phyloP scores from a whole-genome alignment of 2,888 invertebrate species.

The Plusia festucae region DNA sequence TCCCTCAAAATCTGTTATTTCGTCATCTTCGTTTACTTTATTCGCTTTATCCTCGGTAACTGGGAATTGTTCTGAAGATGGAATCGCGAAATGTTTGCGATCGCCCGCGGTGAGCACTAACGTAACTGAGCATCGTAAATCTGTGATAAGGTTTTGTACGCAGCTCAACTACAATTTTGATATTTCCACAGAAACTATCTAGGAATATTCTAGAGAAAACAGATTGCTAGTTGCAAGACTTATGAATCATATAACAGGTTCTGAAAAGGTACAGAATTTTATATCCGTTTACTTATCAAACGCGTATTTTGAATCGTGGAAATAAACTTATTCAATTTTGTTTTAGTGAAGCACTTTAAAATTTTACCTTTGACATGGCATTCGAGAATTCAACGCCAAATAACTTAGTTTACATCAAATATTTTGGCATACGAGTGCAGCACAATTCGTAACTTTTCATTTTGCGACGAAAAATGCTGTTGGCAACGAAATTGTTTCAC shows the following conservation, averaged over 20 bases:
- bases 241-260: not conserved
- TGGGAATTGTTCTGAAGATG: slow-evolving; percentile 39
- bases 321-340: slow-evolving; percentile 15
- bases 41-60: slow-evolving; percentile 43
- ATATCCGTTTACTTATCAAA: not conserved
- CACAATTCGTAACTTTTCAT: slow-evolving; percentile 33
- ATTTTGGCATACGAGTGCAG: slow-evolving; percentile 18
- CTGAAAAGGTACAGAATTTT: not conserved
- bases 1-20: slow-evolving; percentile 37
- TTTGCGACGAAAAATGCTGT: slow-evolving; percentile 12
- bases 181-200: slow-evolving; percentile 13
- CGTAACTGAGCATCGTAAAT: slow-evolving; percentile 53
- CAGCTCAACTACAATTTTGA: slow-evolving; percentile 28
- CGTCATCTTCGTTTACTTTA: slow-evolving; percentile 42
- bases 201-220: slow-evolving; percentile 3
- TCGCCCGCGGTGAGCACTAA: slow-evolving; percentile 30
- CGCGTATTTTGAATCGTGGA: not conserved
- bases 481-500: slow-evolving; percentile 21
- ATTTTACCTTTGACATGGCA: slow-evolving; percentile 35
- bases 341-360: slow-evolving; percentile 17
- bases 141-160: slow-evolving; percentile 49
- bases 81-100: slow-evolving; percentile 54
- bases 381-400: slow-evolving; percentile 23
- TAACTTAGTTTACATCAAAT: slow-evolving; percentile 29
- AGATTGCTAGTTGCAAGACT: not conserved